Evolutionary conservation across 2,113 vertebrate genomes (phyloP).

Genomic region (Amazona vittata): DNA sequence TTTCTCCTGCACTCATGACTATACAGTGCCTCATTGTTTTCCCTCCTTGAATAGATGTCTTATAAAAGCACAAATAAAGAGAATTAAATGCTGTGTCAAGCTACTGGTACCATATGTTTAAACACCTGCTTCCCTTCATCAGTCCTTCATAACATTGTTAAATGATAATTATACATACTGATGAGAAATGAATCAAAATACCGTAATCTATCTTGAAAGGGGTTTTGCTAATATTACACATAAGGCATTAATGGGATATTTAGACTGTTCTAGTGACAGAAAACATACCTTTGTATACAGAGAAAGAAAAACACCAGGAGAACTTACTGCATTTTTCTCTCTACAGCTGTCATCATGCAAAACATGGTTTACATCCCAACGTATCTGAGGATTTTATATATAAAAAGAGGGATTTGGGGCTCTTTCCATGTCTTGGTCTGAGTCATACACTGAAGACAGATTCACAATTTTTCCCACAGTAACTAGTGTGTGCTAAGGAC

Average conservation of each 20-base stretch:
- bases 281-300: constrained; percentile 40
- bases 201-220: constrained; percentile 70
- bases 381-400: not conserved
- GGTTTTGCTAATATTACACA: constrained; percentile 63
- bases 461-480: not conserved
- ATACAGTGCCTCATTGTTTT: constrained; percentile 62
- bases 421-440: not conserved
- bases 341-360: not conserved
- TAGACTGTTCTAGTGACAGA: constrained; percentile 46
- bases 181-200: constrained; percentile 81
- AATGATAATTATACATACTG: constrained; percentile 77
- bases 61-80: constrained; percentile 69
- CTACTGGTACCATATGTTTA: constrained; percentile 77
- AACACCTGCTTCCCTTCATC: constrained; percentile 85
- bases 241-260: constrained; percentile 62
- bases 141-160: constrained; percentile 80
- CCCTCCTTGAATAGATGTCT: constrained; percentile 67
- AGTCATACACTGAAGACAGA: not conserved
- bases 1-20: constrained; percentile 73
- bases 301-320: constrained; percentile 10
- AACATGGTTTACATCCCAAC: not conserved
- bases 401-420: not conserved
- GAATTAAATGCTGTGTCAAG: constrained; percentile 73
- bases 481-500: accelerated
- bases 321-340: not conserved